Evolutionary conservation across 2,113 vertebrate species (phyloP), one percentile per base, ranked within the genome.

Genomic region (Hippocampus guttulatus): DNA sequence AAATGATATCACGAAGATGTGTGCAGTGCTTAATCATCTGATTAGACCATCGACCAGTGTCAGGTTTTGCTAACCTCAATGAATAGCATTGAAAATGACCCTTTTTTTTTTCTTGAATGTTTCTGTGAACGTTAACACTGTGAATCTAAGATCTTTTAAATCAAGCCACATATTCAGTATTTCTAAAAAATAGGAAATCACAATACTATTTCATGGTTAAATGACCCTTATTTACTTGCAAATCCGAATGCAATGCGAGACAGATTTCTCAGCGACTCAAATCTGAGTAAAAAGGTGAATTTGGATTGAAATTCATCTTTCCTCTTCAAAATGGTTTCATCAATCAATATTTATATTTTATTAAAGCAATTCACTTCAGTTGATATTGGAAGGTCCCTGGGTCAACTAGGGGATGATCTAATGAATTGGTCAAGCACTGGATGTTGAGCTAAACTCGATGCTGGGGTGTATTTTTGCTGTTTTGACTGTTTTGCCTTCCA

Each of bases 1-100:
- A 40, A 75, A 73, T 58, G 1, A 52, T 33, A 33, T 75, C 62
- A 64, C 62, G 30, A 21, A n/a, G 41, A 54, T 33, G 30, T 40
- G 15, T 54, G 12, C 58, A 33, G 15, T 20, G 51, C 58, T 55
- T 33, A 23, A 12, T 11, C 16, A 58, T 33, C 16, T 33, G 3
- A 30, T 61, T 61, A 60, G 25, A 8, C 5, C 27, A 8, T 30
- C 27, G 33, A 15, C 25, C 27, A 30, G 5, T 33, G 15, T 30
- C 8, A 8, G 58, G 2, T 61, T 30, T 11, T 27, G 27, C 55
- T 58, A 27, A 30, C 14, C 14, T 61, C 14, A 30, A 8, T 58
- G 15, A 12, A 58, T 12, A 27, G 9, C 55, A 14, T 57, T 23
- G 23, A 7, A 8, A 5, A 54, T n/a, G 1, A 54, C 52, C 8